phyloP scores from a whole-genome alignment of 1,140 invertebrate species.

The Eupeodes corollae region DNA sequence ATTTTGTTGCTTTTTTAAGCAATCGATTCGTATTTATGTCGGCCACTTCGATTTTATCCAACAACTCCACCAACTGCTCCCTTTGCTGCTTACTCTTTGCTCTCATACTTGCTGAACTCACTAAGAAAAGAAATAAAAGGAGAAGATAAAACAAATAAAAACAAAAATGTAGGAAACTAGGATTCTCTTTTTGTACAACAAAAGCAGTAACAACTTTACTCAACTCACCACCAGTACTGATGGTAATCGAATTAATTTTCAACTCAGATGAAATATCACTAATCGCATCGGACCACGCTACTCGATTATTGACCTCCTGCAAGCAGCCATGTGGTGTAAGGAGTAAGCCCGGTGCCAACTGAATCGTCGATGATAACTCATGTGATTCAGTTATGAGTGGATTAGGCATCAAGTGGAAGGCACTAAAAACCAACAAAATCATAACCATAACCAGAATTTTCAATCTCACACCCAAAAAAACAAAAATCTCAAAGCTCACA shows the following conservation, averaged over 20 bases:
- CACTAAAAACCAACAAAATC: slow-evolving; percentile 11
- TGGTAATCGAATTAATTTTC: slow-evolving; percentile 29
- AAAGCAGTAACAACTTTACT: neutral
- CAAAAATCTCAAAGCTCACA: neutral
- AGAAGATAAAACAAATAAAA: neutral
- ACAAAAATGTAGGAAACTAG: neutral
- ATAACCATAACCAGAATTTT: neutral
- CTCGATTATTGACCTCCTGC: slow-evolving; percentile 34
- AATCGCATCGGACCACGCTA: slow-evolving; percentile 35
- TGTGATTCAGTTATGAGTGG: slow-evolving; percentile 29
- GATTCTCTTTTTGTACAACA: neutral
- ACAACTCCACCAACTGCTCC: slow-evolving; percentile 22
- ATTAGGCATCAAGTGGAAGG: slow-evolving; percentile 27
- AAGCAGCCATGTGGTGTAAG: slow-evolving; percentile 26
- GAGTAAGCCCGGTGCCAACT: slow-evolving; percentile 27
- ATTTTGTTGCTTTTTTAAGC: slow-evolving; percentile 20
- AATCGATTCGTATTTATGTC: slow-evolving; percentile 16
- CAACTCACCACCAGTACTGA: slow-evolving; percentile 25
- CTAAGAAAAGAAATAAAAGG: slow-evolving; percentile 14
- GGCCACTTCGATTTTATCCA: slow-evolving; percentile 24
- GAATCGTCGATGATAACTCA: slow-evolving; percentile 28
- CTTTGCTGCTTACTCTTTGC: slow-evolving; percentile 18
- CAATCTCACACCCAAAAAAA: neutral
- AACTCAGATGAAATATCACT: slow-evolving; percentile 25
- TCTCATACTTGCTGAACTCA: slow-evolving; percentile 24